Base-by-base conservation (phyloP, 2,113 vertebrate genomes). In the Vimba vimba region DNA sequence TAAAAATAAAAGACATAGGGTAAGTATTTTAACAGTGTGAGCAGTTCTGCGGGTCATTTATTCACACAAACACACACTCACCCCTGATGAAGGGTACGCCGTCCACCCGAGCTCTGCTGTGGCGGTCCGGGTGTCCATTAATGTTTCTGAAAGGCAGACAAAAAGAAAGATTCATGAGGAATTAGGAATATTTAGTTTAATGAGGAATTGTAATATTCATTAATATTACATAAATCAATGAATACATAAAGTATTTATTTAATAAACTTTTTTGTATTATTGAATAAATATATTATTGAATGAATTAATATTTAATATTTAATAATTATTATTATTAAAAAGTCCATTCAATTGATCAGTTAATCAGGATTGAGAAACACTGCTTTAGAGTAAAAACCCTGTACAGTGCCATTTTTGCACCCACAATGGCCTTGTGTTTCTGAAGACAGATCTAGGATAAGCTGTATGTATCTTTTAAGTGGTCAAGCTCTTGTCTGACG, bases 51-150 rank as follows among this genome's bases (percentile, higher is more conserved):
- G 25, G 23, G 64, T 74, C 27, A 77, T 4, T 21, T 59, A 50
- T 80, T 57, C 25, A 85, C 36, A 62, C 23, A 59, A 23, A 81
- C 52, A 43, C 19, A 45, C 82, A 95, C 98, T 98, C 92, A 99
- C 98, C 96, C 98, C 98, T 4, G 98, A 97, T 25, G 97, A 95
- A 23, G 98, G 98, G 94, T 98, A 98, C 45, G 98, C 98, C 0
- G 97, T 99, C 98, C 98, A 99, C 85, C 98, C 98, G 89, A 99
- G 95, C 93, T 99, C 98, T 87, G 98, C 98, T 3, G 98, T 99
- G 27, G 98, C 98, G 9, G 97, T 98, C 90, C 98, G 96, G 3
- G 98, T 99, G 94, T 99, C 98, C 98, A 99, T 97, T 93, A 99
- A 88, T 0, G 98, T 99, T 94, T 99, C 98, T 99, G 95, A 50